Evolutionary conservation across 1,140 invertebrate species (phyloP), one percentile per base, ranked within the genome.

Genomic region (Drosophila saltans): DNA sequence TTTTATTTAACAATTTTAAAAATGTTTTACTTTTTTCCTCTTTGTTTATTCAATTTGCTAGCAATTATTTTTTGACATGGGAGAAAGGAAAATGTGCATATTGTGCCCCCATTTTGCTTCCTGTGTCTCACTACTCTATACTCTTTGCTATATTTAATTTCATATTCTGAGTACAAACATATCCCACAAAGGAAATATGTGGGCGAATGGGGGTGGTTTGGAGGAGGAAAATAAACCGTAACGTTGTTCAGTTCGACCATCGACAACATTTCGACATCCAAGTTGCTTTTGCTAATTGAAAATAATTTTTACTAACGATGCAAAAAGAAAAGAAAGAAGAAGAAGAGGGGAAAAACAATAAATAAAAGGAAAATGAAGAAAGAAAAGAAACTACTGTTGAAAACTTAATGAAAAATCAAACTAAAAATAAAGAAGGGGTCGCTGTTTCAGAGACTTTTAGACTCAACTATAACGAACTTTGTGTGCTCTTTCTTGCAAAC

Each of bases 271-370:
- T 59, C 57, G 33, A 59, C 57, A 52, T 39, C 10, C 33, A 59
- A 39, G 57, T 59, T 59, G 16, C 33, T 52, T 36, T 59, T 59
- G 57, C 57, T 59, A 59, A 59, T 59, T 74, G 71, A 77, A 77
- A 69, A 74, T 69, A 59, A 59, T 59, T 59, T 39, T 59, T 43
- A 3, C 48, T 56, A 52, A 41, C 24, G 26, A 43, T 63, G 26
- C 48, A 39, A 40, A 63, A 63, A 61, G 21, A 40, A 55, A 8
- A 21, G 16, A 63, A 57, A 9, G 16, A 16, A 16, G 16, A 16
- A 16, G 16, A 16, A 16, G 16, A 16, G 21, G 30, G 45, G 63
- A 26, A 8, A 28, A 8, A 10, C 24, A 9, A 30, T 9, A 43
- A n/a, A 36, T 21, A 52, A 16, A 48, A 52, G 39, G 58, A 56